phyloP scores from a whole-genome alignment of 2,797 vertebrate species.

The Tapera naevia region DNA sequence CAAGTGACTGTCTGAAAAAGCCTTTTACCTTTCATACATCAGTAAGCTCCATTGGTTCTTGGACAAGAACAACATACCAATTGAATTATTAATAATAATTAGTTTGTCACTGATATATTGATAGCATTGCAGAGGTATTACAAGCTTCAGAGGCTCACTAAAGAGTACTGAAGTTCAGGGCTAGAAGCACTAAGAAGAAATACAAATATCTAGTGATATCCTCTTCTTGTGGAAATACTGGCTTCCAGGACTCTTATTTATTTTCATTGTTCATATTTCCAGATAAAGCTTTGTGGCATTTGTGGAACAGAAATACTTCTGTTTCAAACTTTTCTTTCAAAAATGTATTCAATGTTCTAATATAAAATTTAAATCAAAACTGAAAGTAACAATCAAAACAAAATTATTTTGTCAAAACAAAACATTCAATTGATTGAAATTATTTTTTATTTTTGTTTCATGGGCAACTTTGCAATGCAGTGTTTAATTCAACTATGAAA shows the following conservation, averaged over 20 bases:
- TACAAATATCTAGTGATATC: background rate
- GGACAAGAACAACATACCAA: background rate
- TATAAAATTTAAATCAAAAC: constrained; percentile 46
- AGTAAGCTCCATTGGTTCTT: background rate
- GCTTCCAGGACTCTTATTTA: background rate
- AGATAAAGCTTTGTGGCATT: constrained; percentile 1
- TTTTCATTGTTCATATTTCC: constrained; percentile 14
- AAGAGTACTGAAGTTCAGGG: background rate
- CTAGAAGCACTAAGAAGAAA: background rate
- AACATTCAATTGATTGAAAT: constrained; percentile 35
- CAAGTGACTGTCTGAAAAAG: background rate
- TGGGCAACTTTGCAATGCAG: constrained; percentile 8
- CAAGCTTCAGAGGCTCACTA: background rate
- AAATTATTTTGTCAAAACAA: constrained; percentile 69
- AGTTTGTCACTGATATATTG: background rate
- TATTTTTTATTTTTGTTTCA: constrained; percentile 50
- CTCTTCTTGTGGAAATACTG: background rate
- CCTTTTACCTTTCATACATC: background rate
- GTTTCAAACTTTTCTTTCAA: constrained; percentile 50
- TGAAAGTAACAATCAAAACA: constrained; percentile 57
- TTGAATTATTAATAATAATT: constrained; percentile 21
- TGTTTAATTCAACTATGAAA: constrained; percentile 50
- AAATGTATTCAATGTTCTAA: constrained; percentile 26
- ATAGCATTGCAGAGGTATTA: background rate
- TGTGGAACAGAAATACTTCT: constrained; percentile 13